phyloP scores from a whole-genome alignment of 2,888 invertebrate species.

The Xanthorhoe designata region DNA sequence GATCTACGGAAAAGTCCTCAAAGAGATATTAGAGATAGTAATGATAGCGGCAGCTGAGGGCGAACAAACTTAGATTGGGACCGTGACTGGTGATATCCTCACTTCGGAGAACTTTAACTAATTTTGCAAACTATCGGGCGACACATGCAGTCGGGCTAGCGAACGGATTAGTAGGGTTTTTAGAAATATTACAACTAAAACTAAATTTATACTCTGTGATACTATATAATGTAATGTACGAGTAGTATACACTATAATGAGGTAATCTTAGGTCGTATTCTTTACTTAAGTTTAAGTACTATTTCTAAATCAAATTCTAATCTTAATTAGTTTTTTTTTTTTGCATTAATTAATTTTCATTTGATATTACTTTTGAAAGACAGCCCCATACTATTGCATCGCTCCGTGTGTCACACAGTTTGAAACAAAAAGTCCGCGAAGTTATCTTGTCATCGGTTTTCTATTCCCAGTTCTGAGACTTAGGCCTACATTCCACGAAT shows the following conservation, averaged over 20 bases:
- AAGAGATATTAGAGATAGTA: slow-evolving; percentile 20
- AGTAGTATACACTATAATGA: no score
- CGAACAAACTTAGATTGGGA: slow-evolving; percentile 46
- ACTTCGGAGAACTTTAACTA: slow-evolving; percentile 38
- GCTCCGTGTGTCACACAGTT: neutral
- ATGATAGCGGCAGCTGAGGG: slow-evolving; percentile 38
- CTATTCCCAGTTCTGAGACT: neutral
- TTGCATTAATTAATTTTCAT: no score
- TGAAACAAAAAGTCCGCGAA: slow-evolving; percentile 7
- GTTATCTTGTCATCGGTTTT: slow-evolving; percentile 13
- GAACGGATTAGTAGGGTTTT: neutral
- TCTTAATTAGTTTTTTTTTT: no score
- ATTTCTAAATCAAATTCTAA: no score
- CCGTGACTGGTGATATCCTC: slow-evolving; percentile 39
- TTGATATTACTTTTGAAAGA: no score
- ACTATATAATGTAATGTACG: no score
- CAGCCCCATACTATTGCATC: neutral
- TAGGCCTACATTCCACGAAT: neutral
- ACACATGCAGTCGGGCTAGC: slow-evolving; percentile 9
- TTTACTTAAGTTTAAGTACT: no score
- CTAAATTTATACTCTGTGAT: neutral
- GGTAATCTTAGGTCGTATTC: no score
- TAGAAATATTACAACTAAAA: neutral
- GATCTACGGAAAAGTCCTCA: slow-evolving; percentile 7
- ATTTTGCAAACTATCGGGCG: slow-evolving; percentile 39